Evolutionary conservation across 2,113 vertebrate genomes (phyloP), one percentile per base, ranked within the genome.

Genomic region (Nematolebias whitei): DNA sequence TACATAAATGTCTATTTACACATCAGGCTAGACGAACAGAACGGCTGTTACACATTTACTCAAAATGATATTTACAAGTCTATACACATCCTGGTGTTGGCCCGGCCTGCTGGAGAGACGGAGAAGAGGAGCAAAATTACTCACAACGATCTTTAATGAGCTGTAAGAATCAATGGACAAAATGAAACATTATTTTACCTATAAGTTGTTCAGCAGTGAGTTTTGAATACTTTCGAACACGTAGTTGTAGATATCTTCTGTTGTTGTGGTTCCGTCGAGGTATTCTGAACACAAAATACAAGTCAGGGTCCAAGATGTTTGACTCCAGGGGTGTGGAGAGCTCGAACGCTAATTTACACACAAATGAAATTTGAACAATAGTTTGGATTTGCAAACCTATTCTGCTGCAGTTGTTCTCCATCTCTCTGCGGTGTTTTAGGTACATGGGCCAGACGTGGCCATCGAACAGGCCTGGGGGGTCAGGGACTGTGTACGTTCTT

Each of bases 371-470:
- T 71, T 38, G 16, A 3, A 20, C 26, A 12, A 24, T 22, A 5
- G 32, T 24, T 2, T 45, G 24, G 14, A 7, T 69, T 12, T 7
- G 52, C 76, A 12, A 74, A 91, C 90, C 76, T 85, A 92, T 84
- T 65, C 64, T 74, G 79, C 88, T 87, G 16, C 86, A 89, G 78
- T 85, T 87, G 64, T 78, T 80, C 39, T 87, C 90, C 91, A 93
- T 93, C 69, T 92, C 86, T 52, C 86, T 89, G 72, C 88, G 88
- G 88, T 93, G 91, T 70, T 58, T 93, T 65, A 93, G 66, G 65
- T 92, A 93, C 92, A 93, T 93, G 65, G 92, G 92, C 92, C 92
- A 93, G 26, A 93, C 92, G 16, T 93, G 92, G 74, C 92, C 92
- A 15, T 93, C 90, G 44, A 93, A 93, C 79, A 93, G 86, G 44